phyloP scores from a whole-genome alignment of 2,797 vertebrate genomes.

The Ambastaia sidthimunki region DNA sequence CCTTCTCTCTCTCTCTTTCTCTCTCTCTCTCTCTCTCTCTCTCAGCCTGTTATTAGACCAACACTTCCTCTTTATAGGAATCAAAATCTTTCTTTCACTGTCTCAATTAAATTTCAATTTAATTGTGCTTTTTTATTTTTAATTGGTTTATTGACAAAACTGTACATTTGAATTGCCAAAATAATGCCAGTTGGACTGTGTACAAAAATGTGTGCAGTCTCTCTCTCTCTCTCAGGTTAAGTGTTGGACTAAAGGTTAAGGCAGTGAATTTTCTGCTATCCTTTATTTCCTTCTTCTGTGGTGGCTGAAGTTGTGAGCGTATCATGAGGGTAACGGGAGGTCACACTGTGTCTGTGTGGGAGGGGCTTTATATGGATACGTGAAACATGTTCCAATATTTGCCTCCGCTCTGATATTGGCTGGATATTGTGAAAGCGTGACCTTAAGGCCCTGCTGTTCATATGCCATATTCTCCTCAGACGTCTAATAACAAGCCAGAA shows the following conservation, averaged over 20 bases:
- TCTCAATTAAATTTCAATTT: not conserved
- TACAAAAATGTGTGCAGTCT: not conserved
- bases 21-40: not conserved
- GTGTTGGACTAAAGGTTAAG: not conserved
- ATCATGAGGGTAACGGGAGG: conserved; percentile 15
- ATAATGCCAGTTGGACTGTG: too few species aligned
- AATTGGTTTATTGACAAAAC: too few species aligned
- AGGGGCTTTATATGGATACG: conserved; percentile 5
- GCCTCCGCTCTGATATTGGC: not conserved
- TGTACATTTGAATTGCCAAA: too few species aligned
- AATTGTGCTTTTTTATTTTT: too few species aligned
- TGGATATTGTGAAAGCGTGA: conserved; percentile 40
- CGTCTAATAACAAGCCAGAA: conserved; percentile 30
- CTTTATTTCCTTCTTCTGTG: not conserved
- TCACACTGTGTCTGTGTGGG: not conserved
- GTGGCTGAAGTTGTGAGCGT: not conserved
- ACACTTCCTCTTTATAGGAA: not conserved
- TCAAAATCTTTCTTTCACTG: not conserved
- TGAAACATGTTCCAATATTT: conserved; percentile 25
- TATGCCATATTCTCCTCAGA: conserved; percentile 9
- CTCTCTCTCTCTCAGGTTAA: not conserved
- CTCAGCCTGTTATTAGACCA: too few species aligned
- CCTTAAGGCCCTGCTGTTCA: conserved; percentile 28
- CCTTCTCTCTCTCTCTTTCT: not conserved
- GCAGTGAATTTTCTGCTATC: not conserved